Evolutionary conservation across 2,888 invertebrate genomes (phyloP).

Genomic region (Ophion obscuratus): DNA sequence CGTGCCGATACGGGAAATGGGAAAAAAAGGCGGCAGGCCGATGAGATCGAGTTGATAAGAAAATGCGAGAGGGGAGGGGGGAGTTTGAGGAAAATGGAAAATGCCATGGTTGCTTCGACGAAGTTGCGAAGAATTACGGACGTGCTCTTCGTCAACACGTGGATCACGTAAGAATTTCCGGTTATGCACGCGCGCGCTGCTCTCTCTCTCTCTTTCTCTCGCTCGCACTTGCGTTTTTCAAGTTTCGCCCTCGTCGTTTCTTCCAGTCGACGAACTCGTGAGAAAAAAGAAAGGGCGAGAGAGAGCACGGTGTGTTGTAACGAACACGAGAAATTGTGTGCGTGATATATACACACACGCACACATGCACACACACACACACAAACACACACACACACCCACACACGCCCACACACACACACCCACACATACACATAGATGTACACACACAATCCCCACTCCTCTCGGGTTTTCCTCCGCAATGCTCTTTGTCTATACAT

Average conservation of each 20-base stretch:
- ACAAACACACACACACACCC: too few species aligned
- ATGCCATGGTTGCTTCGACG: conserved; percentile 23
- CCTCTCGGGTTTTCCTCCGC: conserved; percentile 68
- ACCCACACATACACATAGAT: too few species aligned
- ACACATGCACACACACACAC: too few species aligned
- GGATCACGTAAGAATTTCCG: conserved; percentile 57
- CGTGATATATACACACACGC: background rate
- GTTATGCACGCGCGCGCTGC: conserved; percentile 28
- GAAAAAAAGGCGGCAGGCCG: background rate
- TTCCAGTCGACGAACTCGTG: conserved; percentile 27
- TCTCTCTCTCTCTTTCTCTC: conserved; percentile 32
- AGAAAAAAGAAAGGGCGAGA: background rate
- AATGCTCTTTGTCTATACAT: conserved; percentile 67
- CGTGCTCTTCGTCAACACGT: conserved; percentile 60
- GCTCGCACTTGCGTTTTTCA: conserved; percentile 56
- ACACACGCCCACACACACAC: too few species aligned
- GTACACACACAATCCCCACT: conserved; percentile 17
- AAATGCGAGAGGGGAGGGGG: conserved; percentile 14
- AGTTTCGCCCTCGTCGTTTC: conserved; percentile 55
- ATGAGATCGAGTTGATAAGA: background rate
- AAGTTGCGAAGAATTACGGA: conserved; percentile 14
- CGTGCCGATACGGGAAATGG: background rate
- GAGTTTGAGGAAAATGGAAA: conserved; percentile 35
- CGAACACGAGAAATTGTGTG: background rate
- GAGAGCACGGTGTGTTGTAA: background rate